A percentile compares a stretch with the other conserved stretches of the same genome.
These are phyloP conservation scores for Myiagra hebetior DNA, from an alignment of 2,113 vertebrate genomes.

Conservation along the genomic window DNA sequence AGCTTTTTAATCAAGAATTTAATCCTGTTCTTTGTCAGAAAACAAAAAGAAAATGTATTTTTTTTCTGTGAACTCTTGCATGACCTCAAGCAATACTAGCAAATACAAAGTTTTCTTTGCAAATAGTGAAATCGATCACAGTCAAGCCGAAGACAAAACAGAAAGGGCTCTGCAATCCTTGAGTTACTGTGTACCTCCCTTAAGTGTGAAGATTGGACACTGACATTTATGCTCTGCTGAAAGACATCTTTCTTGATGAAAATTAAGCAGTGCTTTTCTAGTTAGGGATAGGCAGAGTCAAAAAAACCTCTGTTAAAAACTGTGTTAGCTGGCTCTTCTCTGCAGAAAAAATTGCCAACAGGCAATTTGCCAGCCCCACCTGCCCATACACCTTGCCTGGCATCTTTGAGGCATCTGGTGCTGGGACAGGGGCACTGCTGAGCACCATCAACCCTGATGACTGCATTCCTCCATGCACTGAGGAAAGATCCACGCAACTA, in stretches of 20 bases:
- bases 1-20: background rate
- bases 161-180: background rate
- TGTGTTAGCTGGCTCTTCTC: background rate
- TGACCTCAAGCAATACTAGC: background rate
- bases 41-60: background rate
- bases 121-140: background rate
- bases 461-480: background rate
- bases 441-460: rapidly evolving
- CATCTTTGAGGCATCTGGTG: background rate
- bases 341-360: background rate
- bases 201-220: background rate
- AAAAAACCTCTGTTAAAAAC: background rate
- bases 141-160: background rate
- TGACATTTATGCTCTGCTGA: background rate
- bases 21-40: background rate
- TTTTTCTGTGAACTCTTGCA: background rate
- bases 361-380: background rate
- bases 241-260: background rate
- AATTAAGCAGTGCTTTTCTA: background rate
- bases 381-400: background rate
- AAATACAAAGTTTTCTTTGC: background rate
- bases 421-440: background rate
- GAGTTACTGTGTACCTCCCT: background rate
- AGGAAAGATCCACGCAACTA: background rate
- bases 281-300: background rate